These are phyloP conservation scores for Leptobrachium leishanense DNA, from an alignment of 2,113 vertebrate species.

Conservation along the genomic window DNA sequence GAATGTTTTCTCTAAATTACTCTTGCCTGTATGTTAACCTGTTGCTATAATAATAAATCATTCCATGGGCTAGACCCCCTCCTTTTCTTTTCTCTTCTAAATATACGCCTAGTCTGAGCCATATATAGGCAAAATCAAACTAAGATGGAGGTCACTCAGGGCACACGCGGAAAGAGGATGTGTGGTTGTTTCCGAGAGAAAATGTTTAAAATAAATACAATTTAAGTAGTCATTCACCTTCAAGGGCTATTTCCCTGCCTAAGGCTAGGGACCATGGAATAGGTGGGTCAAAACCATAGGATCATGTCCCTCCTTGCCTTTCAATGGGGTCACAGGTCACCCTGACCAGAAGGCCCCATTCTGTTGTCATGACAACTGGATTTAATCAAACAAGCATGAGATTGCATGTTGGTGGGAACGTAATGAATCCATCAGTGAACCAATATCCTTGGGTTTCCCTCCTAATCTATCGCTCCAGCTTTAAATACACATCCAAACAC, in stretches of 20 bases:
- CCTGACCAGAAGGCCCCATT: conserved; percentile 42
- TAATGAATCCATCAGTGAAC: conserved; percentile 48
- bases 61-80: neutral
- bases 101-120: neutral
- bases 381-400: conserved; percentile 47
- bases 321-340: conserved; percentile 42
- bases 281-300: conserved; percentile 42
- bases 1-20: too few species aligned
- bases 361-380: conserved; percentile 34
- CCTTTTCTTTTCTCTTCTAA: conserved; percentile 3
- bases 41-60: conserved; percentile 28
- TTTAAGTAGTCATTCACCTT: conserved; percentile 40
- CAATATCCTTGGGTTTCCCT: conserved; percentile 45
- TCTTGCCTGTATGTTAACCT: neutral
- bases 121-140: neutral
- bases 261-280: conserved; percentile 29
- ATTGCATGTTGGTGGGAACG: conserved; percentile 50
- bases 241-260: conserved; percentile 31
- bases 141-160: conserved; percentile 29
- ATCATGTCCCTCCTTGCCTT: conserved; percentile 41
- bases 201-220: conserved; percentile 47
- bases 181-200: conserved; percentile 43
- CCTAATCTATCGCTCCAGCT: conserved; percentile 39
- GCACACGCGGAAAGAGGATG: conserved; percentile 42
- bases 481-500: conserved; percentile 47